A percentile compares a stretch with the other conserved stretches of the same genome.
Evolutionary conservation across 2,888 invertebrate species (phyloP).

Genomic region (Megastigmus dorsalis): DNA sequence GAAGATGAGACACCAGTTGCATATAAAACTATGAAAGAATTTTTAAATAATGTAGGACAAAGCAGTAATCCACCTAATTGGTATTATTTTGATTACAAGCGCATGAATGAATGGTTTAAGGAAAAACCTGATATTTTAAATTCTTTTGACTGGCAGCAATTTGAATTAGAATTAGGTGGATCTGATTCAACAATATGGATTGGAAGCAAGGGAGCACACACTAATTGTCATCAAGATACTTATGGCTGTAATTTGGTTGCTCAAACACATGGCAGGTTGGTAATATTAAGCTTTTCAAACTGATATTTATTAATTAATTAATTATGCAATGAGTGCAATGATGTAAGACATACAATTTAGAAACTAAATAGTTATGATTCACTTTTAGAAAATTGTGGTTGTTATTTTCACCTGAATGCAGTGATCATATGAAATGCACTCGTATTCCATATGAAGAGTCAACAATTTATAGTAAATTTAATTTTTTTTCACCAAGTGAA

Average conservation of each 20-base stretch:
- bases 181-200: constrained; percentile 90
- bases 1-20: constrained; percentile 82
- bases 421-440: constrained; percentile 81
- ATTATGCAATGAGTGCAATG: constrained; percentile 4
- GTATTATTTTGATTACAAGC: constrained; percentile 91
- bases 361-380: too few relatives aligned
- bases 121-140: constrained; percentile 77
- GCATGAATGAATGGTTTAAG: constrained; percentile 82
- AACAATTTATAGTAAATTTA: constrained; percentile 90
- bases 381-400: constrained; percentile 89
- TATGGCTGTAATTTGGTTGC: constrained; percentile 95
- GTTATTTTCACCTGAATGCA: constrained; percentile 88
- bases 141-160: constrained; percentile 79
- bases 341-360: neutral
- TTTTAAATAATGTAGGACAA: constrained; percentile 72
- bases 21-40: constrained; percentile 80
- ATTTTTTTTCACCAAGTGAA: constrained; percentile 83
- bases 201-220: constrained; percentile 90
- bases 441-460: constrained; percentile 97
- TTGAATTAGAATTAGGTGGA: constrained; percentile 84
- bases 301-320: constrained; percentile 14
- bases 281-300: neutral
- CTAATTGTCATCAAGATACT: constrained; percentile 95
- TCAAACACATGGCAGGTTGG: constrained; percentile 89
- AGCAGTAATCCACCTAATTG: constrained; percentile 77